Percentiles rank a stretch among this genome's conserved stretches.
Evolutionary conservation across 2,113 vertebrate species (phyloP).

Genomic region (Pheucticus melanocephalus): DNA sequence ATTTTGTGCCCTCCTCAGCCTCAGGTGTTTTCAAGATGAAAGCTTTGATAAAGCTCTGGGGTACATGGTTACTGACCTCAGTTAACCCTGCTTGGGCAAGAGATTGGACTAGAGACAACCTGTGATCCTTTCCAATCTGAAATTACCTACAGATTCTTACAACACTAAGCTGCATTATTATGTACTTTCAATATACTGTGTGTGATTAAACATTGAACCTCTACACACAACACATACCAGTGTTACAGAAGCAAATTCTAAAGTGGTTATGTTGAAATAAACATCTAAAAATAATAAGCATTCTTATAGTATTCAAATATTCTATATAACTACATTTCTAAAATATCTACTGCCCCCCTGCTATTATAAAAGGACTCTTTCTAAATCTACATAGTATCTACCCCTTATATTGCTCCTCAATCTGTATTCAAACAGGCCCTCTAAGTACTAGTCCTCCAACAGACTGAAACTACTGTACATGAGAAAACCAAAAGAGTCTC

Average conservation of each 20-base stretch:
- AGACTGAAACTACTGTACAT: neutral
- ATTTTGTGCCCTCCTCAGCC: neutral
- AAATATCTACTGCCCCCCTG: neutral
- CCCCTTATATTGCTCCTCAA: neutral
- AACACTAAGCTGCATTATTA: neutral
- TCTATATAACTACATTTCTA: neutral
- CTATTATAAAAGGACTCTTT: neutral
- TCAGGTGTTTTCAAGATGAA: neutral
- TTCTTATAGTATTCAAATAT: neutral
- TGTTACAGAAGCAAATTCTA: neutral
- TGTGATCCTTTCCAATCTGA: neutral
- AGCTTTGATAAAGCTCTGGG: neutral
- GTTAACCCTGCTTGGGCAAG: neutral
- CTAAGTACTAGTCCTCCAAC: neutral
- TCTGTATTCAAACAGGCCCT: neutral
- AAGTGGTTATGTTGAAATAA: neutral
- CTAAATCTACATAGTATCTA: neutral
- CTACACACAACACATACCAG: neutral
- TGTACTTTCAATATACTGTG: neutral
- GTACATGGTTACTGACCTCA: neutral
- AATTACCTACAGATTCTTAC: neutral
- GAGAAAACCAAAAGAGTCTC: neutral
- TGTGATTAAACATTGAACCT: neutral
- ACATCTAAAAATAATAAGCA: neutral
- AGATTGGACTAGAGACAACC: neutral